Percentiles rank a stretch among this genome's conserved stretches.
Evolutionary conservation across 2,797 vertebrate genomes (phyloP).

Genomic region (Gallinago nigripennis): DNA sequence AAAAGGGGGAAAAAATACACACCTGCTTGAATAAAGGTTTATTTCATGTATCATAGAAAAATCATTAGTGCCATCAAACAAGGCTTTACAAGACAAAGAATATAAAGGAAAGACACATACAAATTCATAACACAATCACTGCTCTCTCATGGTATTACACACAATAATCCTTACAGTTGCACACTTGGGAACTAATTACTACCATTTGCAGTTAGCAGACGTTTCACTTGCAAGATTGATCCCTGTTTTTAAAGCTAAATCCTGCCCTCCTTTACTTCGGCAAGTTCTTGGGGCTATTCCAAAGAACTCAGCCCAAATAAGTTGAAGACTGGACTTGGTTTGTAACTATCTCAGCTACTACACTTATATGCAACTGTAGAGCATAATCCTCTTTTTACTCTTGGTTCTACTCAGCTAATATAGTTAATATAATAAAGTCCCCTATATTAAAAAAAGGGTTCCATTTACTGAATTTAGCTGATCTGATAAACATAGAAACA

Average conservation of each 20-base stretch:
- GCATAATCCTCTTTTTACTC: neutral
- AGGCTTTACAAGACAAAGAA: neutral
- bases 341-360: neutral
- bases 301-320: neutral
- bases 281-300: neutral
- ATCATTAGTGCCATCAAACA: neutral
- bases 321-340: neutral
- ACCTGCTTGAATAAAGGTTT: conserved; percentile 2
- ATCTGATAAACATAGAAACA: neutral
- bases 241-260: neutral
- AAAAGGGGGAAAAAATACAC: neutral
- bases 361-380: neutral
- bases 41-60: conserved; percentile 15
- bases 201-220: neutral
- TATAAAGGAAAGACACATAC: neutral
- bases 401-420: neutral
- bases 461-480: neutral
- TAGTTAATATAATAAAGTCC: neutral
- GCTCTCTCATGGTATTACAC: neutral
- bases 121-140: neutral
- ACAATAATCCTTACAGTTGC: neutral
- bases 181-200: neutral
- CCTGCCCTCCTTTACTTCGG: neutral
- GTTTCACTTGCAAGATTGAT: neutral
- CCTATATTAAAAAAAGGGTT: neutral